Evolutionary conservation across 2,888 invertebrate species (phyloP).

Genomic region (Antheraea assamensis): DNA sequence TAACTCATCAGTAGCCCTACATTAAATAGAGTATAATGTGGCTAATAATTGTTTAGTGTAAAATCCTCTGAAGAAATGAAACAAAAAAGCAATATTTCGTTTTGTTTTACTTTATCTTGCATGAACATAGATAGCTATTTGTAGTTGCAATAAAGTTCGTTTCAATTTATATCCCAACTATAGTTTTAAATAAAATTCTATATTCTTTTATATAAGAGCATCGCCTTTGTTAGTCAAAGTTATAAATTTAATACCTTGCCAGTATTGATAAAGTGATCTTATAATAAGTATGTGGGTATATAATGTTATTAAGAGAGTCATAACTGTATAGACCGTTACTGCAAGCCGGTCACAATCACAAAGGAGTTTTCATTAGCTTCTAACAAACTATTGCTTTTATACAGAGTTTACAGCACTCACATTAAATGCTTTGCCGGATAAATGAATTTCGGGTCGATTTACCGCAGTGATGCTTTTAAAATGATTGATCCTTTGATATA

Average conservation of each 20-base stretch:
- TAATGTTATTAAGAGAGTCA: background rate
- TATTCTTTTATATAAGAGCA: too few relatives aligned
- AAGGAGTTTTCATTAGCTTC: slow-evolving; percentile 52
- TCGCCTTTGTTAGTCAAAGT: background rate
- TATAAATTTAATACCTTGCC: background rate
- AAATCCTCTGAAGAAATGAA: background rate
- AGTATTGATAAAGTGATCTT: background rate
- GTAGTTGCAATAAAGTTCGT: background rate
- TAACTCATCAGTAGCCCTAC: background rate
- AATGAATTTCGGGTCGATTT: slow-evolving; percentile 34
- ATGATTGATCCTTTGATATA: slow-evolving; percentile 39
- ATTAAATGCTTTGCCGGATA: slow-evolving; percentile 43
- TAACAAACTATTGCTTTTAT: slow-evolving; percentile 55
- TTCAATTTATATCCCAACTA: too few relatives aligned
- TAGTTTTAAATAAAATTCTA: background rate
- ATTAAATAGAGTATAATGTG: background rate
- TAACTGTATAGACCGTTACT: slow-evolving; percentile 21
- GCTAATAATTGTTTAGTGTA: background rate
- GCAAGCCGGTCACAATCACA: slow-evolving; percentile 30
- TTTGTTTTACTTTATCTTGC: background rate
- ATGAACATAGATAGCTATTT: background rate
- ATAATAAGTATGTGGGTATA: background rate
- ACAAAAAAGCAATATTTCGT: background rate
- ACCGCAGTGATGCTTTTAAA: slow-evolving; percentile 36
- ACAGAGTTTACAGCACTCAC: slow-evolving; percentile 50